These are phyloP conservation scores for Zaprionus africanus DNA, from an alignment of 1,140 invertebrate species.

Conservation along the genomic window DNA sequence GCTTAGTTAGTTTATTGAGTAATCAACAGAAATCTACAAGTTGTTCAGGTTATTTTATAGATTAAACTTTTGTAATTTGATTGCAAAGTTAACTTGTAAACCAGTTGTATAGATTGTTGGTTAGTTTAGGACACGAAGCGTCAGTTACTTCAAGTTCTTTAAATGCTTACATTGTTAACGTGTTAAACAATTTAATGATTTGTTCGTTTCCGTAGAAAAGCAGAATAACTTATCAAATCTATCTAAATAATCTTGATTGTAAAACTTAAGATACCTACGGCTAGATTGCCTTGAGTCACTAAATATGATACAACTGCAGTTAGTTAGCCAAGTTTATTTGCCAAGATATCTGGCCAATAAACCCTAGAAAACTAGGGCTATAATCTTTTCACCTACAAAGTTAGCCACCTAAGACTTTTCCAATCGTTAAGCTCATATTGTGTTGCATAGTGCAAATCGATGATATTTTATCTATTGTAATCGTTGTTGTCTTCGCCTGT, in stretches of 20 bases:
- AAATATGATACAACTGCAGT: not conserved
- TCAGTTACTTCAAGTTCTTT: not conserved
- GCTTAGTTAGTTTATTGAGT: not conserved
- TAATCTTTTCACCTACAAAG: not conserved
- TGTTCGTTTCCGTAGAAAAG: too few relatives aligned
- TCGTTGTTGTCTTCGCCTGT: conserved; percentile 68
- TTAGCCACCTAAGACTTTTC: not conserved
- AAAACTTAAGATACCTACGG: not conserved
- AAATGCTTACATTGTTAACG: not conserved
- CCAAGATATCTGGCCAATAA: not conserved
- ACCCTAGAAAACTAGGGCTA: not conserved
- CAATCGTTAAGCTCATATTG: not conserved
- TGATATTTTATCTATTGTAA: conserved; percentile 13
- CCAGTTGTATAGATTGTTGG: not conserved
- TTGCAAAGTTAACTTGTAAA: not conserved
- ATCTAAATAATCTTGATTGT: not conserved
- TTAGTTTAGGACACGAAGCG: not conserved
- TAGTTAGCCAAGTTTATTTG: not conserved
- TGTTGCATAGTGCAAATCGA: conserved; percentile 13
- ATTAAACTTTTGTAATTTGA: not conserved
- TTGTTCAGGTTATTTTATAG: not conserved
- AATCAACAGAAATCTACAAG: not conserved
- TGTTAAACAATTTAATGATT: not conserved
- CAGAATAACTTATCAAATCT: not conserved
- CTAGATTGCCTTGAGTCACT: not conserved